These are phyloP conservation scores for Drosophila mimica DNA, from an alignment of 2,888 invertebrate species.

Conservation along the genomic window DNA sequence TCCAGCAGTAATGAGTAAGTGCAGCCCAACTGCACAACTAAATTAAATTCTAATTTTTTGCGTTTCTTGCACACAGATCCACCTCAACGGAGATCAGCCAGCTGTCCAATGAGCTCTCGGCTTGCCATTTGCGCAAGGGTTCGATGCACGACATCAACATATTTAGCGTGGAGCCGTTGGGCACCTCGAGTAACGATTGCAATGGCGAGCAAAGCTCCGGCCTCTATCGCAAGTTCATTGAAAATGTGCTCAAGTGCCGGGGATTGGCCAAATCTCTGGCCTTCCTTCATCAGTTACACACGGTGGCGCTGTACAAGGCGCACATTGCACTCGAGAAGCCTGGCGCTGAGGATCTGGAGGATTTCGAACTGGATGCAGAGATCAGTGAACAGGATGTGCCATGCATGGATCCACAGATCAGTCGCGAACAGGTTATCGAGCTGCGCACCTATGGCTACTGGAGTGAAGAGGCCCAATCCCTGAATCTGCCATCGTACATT, in stretches of 20 bases:
- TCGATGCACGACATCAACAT: constrained; percentile 85
- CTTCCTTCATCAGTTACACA: constrained; percentile 91
- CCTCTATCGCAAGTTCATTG: constrained; percentile 91
- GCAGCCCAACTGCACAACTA: neutral
- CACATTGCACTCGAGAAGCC: constrained; percentile 89
- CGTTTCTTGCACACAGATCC: constrained; percentile 62
- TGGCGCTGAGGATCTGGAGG: constrained; percentile 74
- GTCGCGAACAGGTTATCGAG: constrained; percentile 83
- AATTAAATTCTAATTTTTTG: neutral
- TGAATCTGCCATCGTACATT: constrained; percentile 94
- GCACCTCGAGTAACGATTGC: constrained; percentile 85
- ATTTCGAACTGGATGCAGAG: constrained; percentile 84
- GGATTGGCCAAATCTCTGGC: constrained; percentile 93
- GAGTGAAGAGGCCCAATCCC: constrained; percentile 90
- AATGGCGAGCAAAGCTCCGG: constrained; percentile 86
- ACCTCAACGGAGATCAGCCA: constrained; percentile 83
- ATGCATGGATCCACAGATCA: constrained; percentile 83
- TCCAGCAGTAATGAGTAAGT: constrained; percentile 84
- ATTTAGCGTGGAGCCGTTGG: constrained; percentile 86
- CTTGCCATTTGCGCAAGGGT: constrained; percentile 69
- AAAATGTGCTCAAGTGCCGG: constrained; percentile 94
- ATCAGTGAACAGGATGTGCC: constrained; percentile 85
- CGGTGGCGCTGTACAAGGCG: constrained; percentile 89
- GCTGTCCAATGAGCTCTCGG: constrained; percentile 73
- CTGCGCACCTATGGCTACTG: constrained; percentile 89